A percentile compares a stretch with the other conserved stretches of the same genome.
Evolutionary conservation across 2,888 invertebrate species (phyloP).

Genomic region (Chymomyza procnemis): DNA sequence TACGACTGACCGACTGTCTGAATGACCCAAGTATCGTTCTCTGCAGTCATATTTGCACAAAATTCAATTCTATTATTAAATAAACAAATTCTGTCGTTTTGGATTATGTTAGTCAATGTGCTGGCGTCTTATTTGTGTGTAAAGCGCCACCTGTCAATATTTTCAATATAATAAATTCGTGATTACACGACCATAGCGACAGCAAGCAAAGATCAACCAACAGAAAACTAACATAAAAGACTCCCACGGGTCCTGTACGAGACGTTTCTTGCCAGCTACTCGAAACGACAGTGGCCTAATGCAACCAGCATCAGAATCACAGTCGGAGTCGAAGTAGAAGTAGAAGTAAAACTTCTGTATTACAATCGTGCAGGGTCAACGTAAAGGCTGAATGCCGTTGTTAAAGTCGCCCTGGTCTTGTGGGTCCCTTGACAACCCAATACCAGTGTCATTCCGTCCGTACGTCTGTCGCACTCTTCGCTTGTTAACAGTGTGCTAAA

Average conservation of each 20-base stretch:
- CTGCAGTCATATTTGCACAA: background rate
- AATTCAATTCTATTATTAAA: background rate
- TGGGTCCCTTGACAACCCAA: background rate
- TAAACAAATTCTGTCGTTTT: background rate
- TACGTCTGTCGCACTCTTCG: conserved; percentile 41
- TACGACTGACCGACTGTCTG: too few species aligned
- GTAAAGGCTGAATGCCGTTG: conserved; percentile 54
- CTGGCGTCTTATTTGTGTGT: conserved; percentile 73
- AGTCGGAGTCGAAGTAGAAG: conserved; percentile 26
- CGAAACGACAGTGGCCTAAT: conserved; percentile 43
- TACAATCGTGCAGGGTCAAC: conserved; percentile 76
- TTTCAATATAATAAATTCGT: conserved; percentile 79
- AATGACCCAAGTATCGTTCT: background rate
- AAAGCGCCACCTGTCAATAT: conserved; percentile 78
- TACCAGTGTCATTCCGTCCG: background rate
- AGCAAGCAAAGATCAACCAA: conserved; percentile 65
- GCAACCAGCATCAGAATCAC: conserved; percentile 6
- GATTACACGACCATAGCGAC: conserved; percentile 75
- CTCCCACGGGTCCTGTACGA: conserved; percentile 60
- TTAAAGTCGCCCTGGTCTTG: conserved; percentile 30
- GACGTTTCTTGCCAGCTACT: conserved; percentile 14
- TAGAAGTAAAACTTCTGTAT: conserved; percentile 71
- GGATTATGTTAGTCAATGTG: conserved; percentile 23
- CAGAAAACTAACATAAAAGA: conserved; percentile 61
- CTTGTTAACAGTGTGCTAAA: conserved; percentile 77